Conservation (phyloP, 2,888 invertebrate genomes). For the Hemithea aestivaria region DNA sequence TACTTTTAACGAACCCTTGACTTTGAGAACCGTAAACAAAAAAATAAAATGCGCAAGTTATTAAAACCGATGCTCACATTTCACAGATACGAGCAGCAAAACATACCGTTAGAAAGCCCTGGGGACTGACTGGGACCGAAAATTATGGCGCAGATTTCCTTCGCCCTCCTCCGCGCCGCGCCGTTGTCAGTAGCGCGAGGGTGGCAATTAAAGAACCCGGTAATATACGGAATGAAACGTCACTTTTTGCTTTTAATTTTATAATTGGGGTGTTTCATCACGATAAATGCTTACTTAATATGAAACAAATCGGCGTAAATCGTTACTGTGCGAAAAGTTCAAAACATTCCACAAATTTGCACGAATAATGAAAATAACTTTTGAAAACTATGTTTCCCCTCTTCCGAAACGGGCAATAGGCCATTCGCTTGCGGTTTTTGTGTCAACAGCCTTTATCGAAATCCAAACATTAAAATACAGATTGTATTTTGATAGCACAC, state of each 20-base stretch:
- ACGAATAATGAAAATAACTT: no score
- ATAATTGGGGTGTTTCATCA: slow-evolving; percentile 25
- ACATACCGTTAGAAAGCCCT: slow-evolving; percentile 26
- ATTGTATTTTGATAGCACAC: slow-evolving; percentile 27
- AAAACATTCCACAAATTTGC: no score
- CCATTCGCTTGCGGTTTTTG: slow-evolving; percentile 23
- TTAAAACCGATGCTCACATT: slow-evolving; percentile 15
- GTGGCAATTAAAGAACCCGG: slow-evolving; percentile 39
- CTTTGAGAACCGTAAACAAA: neutral
- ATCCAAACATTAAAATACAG: slow-evolving; percentile 26
- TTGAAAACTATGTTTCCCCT: no score
- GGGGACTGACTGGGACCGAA: slow-evolving; percentile 44
- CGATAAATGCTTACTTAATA: neutral
- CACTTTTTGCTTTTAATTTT: slow-evolving; percentile 13
- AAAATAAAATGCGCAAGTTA: slow-evolving; percentile 9
- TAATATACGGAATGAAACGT: slow-evolving; percentile 36
- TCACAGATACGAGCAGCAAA: slow-evolving; percentile 24
- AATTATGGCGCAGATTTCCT: slow-evolving; percentile 39
- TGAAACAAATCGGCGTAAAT: no score
- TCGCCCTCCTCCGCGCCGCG: slow-evolving; percentile 24
- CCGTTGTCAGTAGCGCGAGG: slow-evolving; percentile 26
- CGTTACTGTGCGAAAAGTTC: no score
- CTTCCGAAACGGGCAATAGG: slow-evolving; percentile 1
- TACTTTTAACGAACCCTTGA: no score
- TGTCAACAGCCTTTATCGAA: slow-evolving; percentile 32